Evolutionary conservation across 30 jellyfish, hydroid and myxozoan species (phyloP).

Genomic region (Cassiopea xamachana): DNA sequence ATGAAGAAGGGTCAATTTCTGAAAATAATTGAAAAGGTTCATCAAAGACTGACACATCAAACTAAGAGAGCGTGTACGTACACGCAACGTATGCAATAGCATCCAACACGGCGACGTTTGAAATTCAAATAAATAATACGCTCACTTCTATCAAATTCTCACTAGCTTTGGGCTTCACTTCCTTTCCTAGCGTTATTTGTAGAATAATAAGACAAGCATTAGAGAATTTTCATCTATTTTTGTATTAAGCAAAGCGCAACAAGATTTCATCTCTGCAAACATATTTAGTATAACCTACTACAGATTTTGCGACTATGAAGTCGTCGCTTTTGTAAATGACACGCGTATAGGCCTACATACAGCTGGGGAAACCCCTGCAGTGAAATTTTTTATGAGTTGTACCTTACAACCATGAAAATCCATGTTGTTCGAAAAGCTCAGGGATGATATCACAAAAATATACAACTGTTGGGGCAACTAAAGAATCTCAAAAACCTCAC

Average conservation of each 20-base stretch:
- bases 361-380: conserved; percentile 10
- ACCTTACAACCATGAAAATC: not conserved
- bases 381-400: not conserved
- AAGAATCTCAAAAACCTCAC: not conserved
- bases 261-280: not conserved
- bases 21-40: not conserved
- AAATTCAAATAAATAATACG: too few species aligned
- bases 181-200: too few species aligned
- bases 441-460: too few species aligned
- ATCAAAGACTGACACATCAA: not conserved
- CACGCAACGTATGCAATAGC: too few species aligned
- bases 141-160: too few species aligned
- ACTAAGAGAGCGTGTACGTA: not conserved
- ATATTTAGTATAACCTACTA: not conserved
- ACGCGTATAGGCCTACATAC: not conserved
- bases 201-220: not conserved
- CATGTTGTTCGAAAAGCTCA: too few species aligned
- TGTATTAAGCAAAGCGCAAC: not conserved
- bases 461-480: not conserved
- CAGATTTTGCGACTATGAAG: not conserved
- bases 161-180: too few species aligned
- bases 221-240: not conserved
- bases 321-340: conserved; percentile 1
- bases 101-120: too few species aligned
- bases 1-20: conserved; percentile 81